Base-by-base conservation (phyloP, 2,888 invertebrate species). In the Nasonovia ribisnigri region DNA sequence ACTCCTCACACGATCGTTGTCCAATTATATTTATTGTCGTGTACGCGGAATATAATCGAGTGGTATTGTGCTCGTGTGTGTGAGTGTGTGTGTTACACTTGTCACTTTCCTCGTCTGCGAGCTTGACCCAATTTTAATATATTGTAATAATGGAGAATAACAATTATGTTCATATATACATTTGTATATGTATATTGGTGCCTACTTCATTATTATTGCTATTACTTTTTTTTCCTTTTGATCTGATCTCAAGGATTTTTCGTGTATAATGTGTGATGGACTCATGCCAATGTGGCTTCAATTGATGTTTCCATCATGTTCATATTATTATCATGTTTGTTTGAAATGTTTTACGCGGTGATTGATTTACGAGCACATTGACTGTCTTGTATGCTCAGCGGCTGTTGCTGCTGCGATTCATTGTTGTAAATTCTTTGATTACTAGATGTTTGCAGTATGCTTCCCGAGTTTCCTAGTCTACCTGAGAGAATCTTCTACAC, bases 301-400 rank as follows among this genome's bases (percentile, higher is more conserved):
- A 77, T 60, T 42, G 54, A 92, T 88, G 67, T 48, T 88, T 36
- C 20, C 16, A 77, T 67, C 48, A 24, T 67, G 51, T 84, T 86
- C 54, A 43, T 42, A 11, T 11, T n/a, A n/a, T n/a, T 11, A 29
- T 57, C 57, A 11, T 29, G 48, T 29, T 67, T 13, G 48, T 60
- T 48, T 26, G 51, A 36, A 36, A 92, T 26, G 42, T 84, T 89
- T 89, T 36, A 88, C 24, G 11, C 13, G 57, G 48, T 46, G 57
- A 90, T 93, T 90, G 93, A 93, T 93, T 93, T 93, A 90, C 51
- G n/a, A 77, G 60, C 20, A 46, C n/a, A 29, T n/a, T 3, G 16
- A 24, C 29, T 20, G 4, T 84, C 13, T 8, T 24, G 26, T 54
- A 84, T 36, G 29, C 29, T 84, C n/a, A 20, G n/a, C n/a, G 36